A percentile compares a stretch with the other conserved stretches of the same genome.
Conservation (phyloP, 2,113 vertebrate species). For the Pyrgilauda ruficollis region DNA sequence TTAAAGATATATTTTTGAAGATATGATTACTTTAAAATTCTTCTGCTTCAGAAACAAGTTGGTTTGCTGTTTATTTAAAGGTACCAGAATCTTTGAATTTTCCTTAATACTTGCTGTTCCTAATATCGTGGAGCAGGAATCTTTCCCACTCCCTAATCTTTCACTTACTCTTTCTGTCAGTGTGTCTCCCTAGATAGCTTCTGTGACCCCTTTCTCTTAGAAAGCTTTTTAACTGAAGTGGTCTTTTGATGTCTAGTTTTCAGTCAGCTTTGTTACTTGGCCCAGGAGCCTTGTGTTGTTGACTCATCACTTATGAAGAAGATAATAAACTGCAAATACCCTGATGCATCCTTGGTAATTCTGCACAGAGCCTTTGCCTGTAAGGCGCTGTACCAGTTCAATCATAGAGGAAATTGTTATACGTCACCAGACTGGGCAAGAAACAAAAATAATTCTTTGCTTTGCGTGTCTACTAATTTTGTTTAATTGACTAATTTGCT, state of each 20-base stretch:
- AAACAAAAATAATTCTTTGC: background rate
- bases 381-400: background rate
- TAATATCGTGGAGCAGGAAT: background rate
- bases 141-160: background rate
- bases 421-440: background rate
- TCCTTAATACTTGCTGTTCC: background rate
- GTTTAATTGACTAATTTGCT: background rate
- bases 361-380: background rate
- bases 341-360: background rate
- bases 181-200: background rate
- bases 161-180: background rate
- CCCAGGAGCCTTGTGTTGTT: background rate
- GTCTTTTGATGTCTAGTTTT: background rate
- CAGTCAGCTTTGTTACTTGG: background rate
- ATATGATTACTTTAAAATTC: background rate
- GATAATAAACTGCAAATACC: background rate
- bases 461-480: background rate
- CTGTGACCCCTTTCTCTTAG: background rate
- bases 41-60: background rate
- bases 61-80: background rate
- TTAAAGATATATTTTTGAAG: background rate
- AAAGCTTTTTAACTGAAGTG: conserved; percentile 10
- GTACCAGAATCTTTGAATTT: background rate
- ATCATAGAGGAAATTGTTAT: background rate
- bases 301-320: background rate